These are phyloP conservation scores for Calonectris borealis DNA, from an alignment of 2,113 vertebrate species.

Conservation along the genomic window DNA sequence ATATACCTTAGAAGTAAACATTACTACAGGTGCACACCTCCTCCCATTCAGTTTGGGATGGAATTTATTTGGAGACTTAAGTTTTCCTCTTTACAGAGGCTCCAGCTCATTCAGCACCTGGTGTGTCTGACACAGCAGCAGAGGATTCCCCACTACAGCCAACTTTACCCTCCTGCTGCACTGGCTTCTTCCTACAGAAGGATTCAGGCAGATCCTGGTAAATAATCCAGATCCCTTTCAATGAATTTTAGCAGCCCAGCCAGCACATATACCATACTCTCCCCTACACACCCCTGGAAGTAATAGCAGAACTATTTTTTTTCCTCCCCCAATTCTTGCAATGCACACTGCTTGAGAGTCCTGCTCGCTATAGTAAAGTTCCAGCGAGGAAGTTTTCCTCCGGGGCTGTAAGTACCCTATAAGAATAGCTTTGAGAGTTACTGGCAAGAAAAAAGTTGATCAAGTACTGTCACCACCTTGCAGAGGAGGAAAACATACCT, in stretches of 20 bases:
- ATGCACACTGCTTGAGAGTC: rapidly evolving
- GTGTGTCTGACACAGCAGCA: neutral
- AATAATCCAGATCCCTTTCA: neutral
- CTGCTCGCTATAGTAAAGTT: rapidly evolving
- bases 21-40: neutral
- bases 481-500: neutral
- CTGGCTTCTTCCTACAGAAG: neutral
- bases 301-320: neutral
- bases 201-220: neutral
- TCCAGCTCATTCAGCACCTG: neutral
- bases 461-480: neutral
- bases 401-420: too few relatives aligned
- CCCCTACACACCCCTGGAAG: neutral
- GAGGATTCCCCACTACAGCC: neutral
- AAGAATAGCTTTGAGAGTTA: neutral
- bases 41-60: neutral
- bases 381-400: neutral
- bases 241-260: neutral
- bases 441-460: neutral
- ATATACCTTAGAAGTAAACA: neutral
- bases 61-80: neutral
- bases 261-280: rapidly evolving
- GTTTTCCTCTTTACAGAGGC: neutral
- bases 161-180: neutral
- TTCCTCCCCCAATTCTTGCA: neutral